Evolutionary conservation across 1,140 invertebrate genomes (phyloP).

Genomic region (Ooceraea biroi): DNA sequence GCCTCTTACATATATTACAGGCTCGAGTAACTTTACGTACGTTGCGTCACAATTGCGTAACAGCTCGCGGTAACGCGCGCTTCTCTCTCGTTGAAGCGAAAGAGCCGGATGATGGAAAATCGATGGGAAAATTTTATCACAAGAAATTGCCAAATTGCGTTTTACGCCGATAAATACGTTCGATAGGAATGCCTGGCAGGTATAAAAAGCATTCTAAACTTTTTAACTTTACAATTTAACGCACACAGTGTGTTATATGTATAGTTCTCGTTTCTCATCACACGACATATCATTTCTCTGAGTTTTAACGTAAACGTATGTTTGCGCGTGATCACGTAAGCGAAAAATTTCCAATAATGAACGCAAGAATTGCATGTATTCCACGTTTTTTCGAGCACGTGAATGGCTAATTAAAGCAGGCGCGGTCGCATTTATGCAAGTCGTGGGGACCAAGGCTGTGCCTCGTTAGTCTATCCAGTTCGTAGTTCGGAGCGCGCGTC

Average conservation of each 20-base stretch:
- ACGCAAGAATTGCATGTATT: no score
- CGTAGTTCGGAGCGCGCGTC: constrained; percentile 17
- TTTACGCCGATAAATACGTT: constrained; percentile 19
- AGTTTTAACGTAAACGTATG: not conserved
- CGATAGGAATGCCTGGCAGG: not conserved
- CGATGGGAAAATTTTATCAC: not conserved
- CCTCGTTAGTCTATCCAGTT: constrained; percentile 56
- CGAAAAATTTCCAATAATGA: no score
- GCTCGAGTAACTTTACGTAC: constrained; percentile 73
- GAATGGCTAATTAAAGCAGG: constrained; percentile 28
- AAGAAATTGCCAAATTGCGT: not conserved
- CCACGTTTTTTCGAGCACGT: not conserved
- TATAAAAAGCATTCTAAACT: not conserved
- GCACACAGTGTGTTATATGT: not conserved
- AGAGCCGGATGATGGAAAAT: not conserved
- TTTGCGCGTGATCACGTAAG: not conserved
- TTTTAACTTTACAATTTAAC: not conserved
- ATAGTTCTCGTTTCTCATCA: not conserved
- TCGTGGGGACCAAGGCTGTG: not conserved
- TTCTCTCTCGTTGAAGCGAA: not conserved
- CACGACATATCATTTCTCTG: not conserved
- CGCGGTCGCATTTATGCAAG: constrained; percentile 1
- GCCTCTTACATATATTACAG: constrained; percentile 54
- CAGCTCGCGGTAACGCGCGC: constrained; percentile 40
- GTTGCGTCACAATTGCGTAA: constrained; percentile 77